Evolutionary conservation across 1,140 invertebrate species (phyloP), one percentile per base, ranked within the genome.

Genomic region (Brachionus angularis): DNA sequence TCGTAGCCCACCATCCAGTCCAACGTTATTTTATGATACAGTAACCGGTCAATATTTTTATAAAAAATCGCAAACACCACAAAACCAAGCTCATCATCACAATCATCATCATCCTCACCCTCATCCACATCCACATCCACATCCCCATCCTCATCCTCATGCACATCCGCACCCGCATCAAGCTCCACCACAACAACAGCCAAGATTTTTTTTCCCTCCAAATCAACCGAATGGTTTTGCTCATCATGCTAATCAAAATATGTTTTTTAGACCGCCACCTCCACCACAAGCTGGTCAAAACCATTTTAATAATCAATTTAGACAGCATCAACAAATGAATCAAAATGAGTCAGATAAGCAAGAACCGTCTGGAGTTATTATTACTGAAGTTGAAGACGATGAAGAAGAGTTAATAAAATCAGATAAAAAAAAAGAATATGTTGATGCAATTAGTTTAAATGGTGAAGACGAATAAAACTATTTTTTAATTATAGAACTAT

Each of bases 381-480:
- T 67, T 7, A 67, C 62, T n/a, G 62, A 67, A 50, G 47, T 67
- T 14, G 47, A 42, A 27, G 62, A 67, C 23, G 62, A 67, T 34
- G 62, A 67, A 67, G 62, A 67, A 8, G 47, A 47, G 14, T 67
- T 27, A 12, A 12, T 33, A 25, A 46, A 10, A 34, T 67, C 62
- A 21, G 47, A 46, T 14, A 58, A 58, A 12, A 39, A 58, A 18
- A 67, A 67, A 34, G 62, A 67, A 25, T 67, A 67, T 31, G 62
- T 67, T 46, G 62, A 67, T 36, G 62, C 62, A 18, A 47, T 67
- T 34, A 67, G 62, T 47, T n/a, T 67, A 1, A 67, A 67, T 12
- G 62, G 31, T 42, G 39, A 42, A 47, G 62, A 67, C 25, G 53
- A 58, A 58, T 58, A 58, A 42, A 36, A 33, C 12, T 34, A 16